A percentile compares a stretch with the other conserved stretches of the same genome.
Conservation (phyloP, 2,113 vertebrate species). For the Proterorhinus semilunaris region DNA sequence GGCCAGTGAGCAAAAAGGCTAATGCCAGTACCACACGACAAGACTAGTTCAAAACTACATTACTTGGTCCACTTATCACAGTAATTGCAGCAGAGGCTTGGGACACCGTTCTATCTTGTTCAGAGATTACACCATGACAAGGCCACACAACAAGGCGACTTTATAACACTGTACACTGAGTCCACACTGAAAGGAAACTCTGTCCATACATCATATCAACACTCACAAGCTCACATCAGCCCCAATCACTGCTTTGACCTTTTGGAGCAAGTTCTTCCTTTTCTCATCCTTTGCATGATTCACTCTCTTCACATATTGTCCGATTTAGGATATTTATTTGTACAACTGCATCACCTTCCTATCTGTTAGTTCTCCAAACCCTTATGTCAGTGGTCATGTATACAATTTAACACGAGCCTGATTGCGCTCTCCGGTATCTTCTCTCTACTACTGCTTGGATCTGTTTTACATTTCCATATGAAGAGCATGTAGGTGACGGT, state of each 20-base stretch:
- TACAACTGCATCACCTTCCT: not conserved
- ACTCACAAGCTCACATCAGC: constrained; percentile 1
- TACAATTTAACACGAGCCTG: constrained; percentile 12
- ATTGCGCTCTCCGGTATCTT: constrained; percentile 17
- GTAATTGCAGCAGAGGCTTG: no score
- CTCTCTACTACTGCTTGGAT: constrained; percentile 22
- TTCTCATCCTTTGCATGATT: not conserved
- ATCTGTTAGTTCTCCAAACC: not conserved
- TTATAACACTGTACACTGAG: not conserved
- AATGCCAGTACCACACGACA: no score
- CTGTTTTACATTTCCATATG: constrained; percentile 32
- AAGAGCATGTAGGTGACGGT: not conserved
- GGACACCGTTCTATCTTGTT: not conserved
- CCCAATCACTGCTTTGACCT: not conserved
- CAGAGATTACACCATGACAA: not conserved
- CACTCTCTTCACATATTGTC: not conserved
- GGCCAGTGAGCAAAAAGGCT: no score
- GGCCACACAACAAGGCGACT: no score
- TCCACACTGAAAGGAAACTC: not conserved
- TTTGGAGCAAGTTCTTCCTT: not conserved
- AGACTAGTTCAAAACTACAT: no score
- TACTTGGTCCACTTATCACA: no score
- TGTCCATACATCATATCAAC: not conserved
- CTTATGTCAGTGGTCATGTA: not conserved
- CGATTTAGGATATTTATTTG: not conserved